A percentile compares a stretch with the other conserved stretches of the same genome.
Evolutionary conservation across 2,797 vertebrate species (phyloP).

Genomic region (Steatocranus sp.): DNA sequence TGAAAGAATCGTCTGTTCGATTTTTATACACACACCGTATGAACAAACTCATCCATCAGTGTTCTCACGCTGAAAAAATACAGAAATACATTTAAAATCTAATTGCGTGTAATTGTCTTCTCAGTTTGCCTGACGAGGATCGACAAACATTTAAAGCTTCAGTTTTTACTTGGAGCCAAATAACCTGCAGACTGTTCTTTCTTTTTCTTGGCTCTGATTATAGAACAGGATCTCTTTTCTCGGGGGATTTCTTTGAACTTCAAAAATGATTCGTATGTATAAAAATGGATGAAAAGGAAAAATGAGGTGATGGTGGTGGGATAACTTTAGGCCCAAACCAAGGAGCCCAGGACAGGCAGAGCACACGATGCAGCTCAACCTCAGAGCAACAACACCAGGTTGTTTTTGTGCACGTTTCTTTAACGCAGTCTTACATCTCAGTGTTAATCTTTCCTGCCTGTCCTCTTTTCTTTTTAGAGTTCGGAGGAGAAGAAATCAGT

Average conservation of each 20-base stretch:
- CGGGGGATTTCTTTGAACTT: not conserved
- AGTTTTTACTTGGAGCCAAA: not conserved
- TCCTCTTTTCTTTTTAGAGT: conserved; percentile 41
- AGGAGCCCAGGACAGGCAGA: not conserved
- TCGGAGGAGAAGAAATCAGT: conserved; percentile 65
- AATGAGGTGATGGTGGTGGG: not conserved
- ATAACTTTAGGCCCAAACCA: not conserved
- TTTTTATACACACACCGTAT: fast-evolving
- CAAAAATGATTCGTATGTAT: not conserved
- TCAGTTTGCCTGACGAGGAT: not conserved
- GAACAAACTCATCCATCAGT: not conserved
- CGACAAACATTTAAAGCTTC: not conserved
- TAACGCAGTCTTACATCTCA: not conserved
- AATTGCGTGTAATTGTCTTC: not conserved
- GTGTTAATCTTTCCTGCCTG: not conserved
- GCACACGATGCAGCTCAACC: not conserved
- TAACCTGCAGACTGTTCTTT: not conserved
- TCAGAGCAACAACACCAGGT: not conserved
- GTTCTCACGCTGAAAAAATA: not conserved
- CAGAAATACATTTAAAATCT: not conserved
- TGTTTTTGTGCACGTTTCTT: not conserved
- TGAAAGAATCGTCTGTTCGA: fast-evolving
- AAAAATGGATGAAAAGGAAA: not conserved
- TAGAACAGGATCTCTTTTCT: not conserved
- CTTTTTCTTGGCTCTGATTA: not conserved